A percentile compares a stretch with the other conserved stretches of the same genome.
These are phyloP conservation scores for Alligator sinensis DNA, from an alignment of 2,113 vertebrate species.

Conservation along the genomic window DNA sequence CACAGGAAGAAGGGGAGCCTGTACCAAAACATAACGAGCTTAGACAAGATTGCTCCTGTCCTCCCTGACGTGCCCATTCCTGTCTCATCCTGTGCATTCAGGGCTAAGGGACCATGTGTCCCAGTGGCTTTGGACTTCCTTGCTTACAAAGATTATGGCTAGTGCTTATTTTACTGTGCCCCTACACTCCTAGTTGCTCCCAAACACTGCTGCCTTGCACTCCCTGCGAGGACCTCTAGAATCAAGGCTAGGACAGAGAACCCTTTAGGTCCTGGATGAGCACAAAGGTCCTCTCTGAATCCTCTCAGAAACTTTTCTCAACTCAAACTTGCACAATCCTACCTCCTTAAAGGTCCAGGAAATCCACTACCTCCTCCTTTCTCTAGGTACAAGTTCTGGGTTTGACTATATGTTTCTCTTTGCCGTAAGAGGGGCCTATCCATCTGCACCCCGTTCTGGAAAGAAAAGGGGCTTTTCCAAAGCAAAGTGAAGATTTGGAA, in stretches of 20 bases:
- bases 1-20: not conserved
- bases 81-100: fast-evolving
- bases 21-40: not conserved
- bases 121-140: fast-evolving
- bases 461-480: too few relatives aligned
- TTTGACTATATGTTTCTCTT: too few relatives aligned
- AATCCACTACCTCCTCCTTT: too few relatives aligned
- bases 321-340: too few relatives aligned
- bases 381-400: too few relatives aligned
- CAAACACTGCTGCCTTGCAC: not conserved
- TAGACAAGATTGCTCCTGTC: not conserved
- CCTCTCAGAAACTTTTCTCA: too few relatives aligned
- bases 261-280: not conserved
- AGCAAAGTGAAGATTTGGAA: too few relatives aligned
- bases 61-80: fast-evolving
- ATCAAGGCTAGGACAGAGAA: not conserved
- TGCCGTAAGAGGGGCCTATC: too few relatives aligned
- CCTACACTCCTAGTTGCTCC: not conserved
- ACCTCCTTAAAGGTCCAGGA: too few relatives aligned
- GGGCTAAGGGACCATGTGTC: fast-evolving
- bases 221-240: fast-evolving
- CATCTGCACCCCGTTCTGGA: too few relatives aligned
- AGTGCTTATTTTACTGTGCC: fast-evolving
- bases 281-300: fast-evolving
- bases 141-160: fast-evolving